Base-by-base conservation (phyloP, 1,140 invertebrate species). In the Lepidotrigona ventralis region DNA sequence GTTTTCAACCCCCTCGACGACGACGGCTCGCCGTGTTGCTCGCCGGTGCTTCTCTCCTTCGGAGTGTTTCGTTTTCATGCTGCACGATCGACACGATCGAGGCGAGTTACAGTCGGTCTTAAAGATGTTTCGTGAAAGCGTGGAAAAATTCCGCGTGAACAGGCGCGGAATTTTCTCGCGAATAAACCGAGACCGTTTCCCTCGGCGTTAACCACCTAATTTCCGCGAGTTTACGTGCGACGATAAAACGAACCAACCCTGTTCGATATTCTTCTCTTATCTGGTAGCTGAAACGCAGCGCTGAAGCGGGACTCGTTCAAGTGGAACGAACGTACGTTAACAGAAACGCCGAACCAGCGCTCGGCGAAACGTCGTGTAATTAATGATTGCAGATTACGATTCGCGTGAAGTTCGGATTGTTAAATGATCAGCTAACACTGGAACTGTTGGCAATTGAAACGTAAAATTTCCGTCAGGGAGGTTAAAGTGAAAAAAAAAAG, bases 21-120 rank as follows among this genome's bases (percentile, higher is more conserved):
- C 64, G 12, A 79, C 23, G 8, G 9, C 53, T 29, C 53, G 54
- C 76, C 39, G 39, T 56, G 51, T 66, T 79, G 76, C 53, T 79
- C 17, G 23, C 23, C 26, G 56, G 14, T 54, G 51, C 60, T 60
- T 53, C 6, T 8, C n/a, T 46, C 6, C 39, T 6, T 8, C 39
- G 39, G 39, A 46, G 56, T 23, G 46, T 15, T 53, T 23, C 58
- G 23, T 26, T 66, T 33, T 66, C 26, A 15, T 33, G 39, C n/a
- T 5, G 15, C 26, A 1, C 63, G 15, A 64, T 64, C n/a, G 15
- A 1, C 60, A 6, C 60, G 60, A 63, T 63, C 23, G n/a, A 29
- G 15, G 1, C n/a, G 15, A 56, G 39, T 46, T n/a, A n/a, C 58
- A n/a, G n/a, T 60, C 23, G 58, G 1, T n/a, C 11, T 14, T 9